Evolutionary conservation across 2,797 vertebrate species (phyloP).

Genomic region (Acrocephalus scirpaceus): DNA sequence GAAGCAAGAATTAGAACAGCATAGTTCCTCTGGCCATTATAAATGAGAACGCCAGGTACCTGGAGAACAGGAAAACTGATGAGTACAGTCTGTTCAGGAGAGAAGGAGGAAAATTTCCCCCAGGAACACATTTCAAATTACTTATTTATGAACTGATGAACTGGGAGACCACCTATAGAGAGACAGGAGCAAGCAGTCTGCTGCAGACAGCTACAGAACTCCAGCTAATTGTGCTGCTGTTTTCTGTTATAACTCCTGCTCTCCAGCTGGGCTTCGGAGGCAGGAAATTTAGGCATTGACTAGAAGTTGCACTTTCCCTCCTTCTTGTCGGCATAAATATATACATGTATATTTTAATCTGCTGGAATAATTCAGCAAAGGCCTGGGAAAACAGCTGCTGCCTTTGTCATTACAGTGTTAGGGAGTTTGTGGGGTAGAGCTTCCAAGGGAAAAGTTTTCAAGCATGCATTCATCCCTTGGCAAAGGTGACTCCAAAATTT

Average conservation of each 20-base stretch:
- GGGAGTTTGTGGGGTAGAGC: not conserved
- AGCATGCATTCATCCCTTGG: not conserved
- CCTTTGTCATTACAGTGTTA: slow-evolving; percentile 14
- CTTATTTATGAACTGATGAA: slow-evolving; percentile 91
- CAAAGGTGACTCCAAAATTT: not conserved
- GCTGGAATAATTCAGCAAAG: slow-evolving; percentile 64
- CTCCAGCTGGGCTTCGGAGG: slow-evolving; percentile 81
- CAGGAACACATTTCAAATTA: slow-evolving; percentile 87
- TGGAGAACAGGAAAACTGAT: slow-evolving; percentile 84
- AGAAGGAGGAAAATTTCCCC: slow-evolving; percentile 83
- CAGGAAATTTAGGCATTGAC: slow-evolving; percentile 78
- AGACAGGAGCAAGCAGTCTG: slow-evolving; percentile 79
- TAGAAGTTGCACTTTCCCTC: slow-evolving; percentile 77
- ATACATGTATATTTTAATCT: slow-evolving; percentile 76
- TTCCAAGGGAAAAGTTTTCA: slow-evolving; percentile 27
- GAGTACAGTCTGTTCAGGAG: slow-evolving; percentile 85
- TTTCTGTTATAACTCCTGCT: slow-evolving; percentile 83
- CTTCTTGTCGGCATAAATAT: slow-evolving; percentile 74
- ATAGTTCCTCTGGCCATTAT: slow-evolving; percentile 85
- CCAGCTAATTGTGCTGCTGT: slow-evolving; percentile 83
- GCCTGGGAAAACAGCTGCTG: slow-evolving; percentile 63
- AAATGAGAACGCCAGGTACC: slow-evolving; percentile 86
- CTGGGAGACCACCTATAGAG: slow-evolving; percentile 86
- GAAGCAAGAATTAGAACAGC: slow-evolving; percentile 84
- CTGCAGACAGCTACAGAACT: slow-evolving; percentile 82